phyloP scores from a whole-genome alignment of 2,113 vertebrate species.

The Chelonoidis abingdonii region DNA sequence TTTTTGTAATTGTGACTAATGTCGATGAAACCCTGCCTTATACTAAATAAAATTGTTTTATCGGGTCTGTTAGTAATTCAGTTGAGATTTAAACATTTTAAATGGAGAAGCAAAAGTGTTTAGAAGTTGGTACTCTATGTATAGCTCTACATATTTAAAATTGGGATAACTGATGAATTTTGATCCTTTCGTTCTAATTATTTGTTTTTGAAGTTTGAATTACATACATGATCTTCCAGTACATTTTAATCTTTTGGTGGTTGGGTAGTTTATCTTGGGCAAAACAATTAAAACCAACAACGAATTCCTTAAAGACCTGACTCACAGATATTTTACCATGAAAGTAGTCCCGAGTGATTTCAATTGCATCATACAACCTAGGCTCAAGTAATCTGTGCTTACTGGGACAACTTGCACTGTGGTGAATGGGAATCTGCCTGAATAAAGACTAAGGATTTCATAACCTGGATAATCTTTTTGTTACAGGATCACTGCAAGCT shows the following conservation, averaged over 20 bases:
- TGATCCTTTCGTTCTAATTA: not conserved
- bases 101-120: not conserved
- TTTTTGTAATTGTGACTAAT: not conserved
- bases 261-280: not conserved
- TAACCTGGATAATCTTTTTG: not conserved
- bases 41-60: not conserved
- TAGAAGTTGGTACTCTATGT: not conserved
- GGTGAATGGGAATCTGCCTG: not conserved
- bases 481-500: not conserved
- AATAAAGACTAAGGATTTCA: not conserved
- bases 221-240: not conserved
- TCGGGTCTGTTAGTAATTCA: constrained; percentile 17
- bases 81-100: not conserved
- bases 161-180: not conserved
- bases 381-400: not conserved
- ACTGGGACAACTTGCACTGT: not conserved
- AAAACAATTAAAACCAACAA: not conserved
- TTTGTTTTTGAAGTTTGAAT: not conserved
- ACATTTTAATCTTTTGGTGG: not conserved
- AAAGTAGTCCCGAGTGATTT: not conserved
- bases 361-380: not conserved
- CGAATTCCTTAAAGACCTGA: not conserved
- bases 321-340: not conserved
- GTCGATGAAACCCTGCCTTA: constrained; percentile 13
- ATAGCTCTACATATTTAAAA: not conserved